A percentile compares a stretch with the other conserved stretches of the same genome.
These are phyloP conservation scores for Oscheius sp. DNA, from an alignment of 2,888 invertebrate genomes.

Conservation along the genomic window DNA sequence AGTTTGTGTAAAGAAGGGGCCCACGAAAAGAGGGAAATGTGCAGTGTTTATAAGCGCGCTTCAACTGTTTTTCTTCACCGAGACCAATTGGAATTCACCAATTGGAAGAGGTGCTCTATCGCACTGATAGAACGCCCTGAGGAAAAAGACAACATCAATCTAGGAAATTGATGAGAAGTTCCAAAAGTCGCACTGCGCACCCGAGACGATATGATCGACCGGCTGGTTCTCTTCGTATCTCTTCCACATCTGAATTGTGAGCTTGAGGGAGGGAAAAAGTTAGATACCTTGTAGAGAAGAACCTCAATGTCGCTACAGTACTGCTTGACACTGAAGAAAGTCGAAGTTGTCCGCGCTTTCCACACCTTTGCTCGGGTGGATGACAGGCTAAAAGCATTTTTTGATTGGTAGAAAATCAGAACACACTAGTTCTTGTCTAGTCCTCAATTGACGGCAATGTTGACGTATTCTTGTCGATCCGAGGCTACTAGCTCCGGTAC, in stretches of 20 bases:
- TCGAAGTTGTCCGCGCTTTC: constrained; percentile 86
- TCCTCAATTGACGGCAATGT: constrained; percentile 91
- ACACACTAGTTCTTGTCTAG: constrained; percentile 90
- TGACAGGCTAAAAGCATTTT: constrained; percentile 80
- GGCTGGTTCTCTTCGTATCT: constrained; percentile 55
- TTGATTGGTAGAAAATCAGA: not conserved
- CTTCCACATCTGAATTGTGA: constrained; percentile 41
- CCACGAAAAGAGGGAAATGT: not conserved
- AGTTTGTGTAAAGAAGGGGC: not conserved
- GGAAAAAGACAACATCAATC: not conserved
- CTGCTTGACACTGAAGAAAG: constrained; percentile 89
- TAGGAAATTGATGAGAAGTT: not conserved
- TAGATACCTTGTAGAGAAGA: constrained; percentile 91
- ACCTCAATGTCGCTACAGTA: constrained; percentile 90
- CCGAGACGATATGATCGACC: constrained; percentile 59
- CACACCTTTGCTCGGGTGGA: constrained; percentile 92
- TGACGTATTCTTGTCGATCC: constrained; percentile 88
- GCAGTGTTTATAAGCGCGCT: not conserved
- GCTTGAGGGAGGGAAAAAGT: constrained; percentile 65
- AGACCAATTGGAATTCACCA: constrained; percentile 31
- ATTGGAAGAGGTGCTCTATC: constrained; percentile 1
- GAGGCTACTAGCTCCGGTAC: constrained; percentile 93
- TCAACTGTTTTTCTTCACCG: constrained; percentile 19
- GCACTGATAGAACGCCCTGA: constrained; percentile 17
- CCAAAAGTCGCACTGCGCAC: constrained; percentile 27